Base-by-base conservation (phyloP, 2,113 vertebrate species). In the Addax nasomaculatus region DNA sequence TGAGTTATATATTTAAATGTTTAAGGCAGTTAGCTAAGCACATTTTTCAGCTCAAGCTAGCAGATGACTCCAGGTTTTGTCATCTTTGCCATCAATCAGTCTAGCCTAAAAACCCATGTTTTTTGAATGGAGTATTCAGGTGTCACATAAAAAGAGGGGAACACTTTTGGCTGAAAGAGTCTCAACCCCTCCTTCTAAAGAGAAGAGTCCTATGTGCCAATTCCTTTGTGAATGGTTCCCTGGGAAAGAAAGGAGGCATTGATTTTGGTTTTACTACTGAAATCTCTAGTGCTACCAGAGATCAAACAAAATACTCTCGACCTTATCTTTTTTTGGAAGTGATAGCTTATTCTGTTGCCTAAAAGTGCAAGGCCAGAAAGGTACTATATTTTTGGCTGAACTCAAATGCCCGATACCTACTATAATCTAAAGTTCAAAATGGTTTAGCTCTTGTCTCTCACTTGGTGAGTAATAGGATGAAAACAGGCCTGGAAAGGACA, bases 401-500 rank as follows among this genome's bases (percentile, higher is more conserved):
- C 70, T 93, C 12, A 49, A 64, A 98, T 96, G 76, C 96, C 29
- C 30, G 86, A 96, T 70, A 90, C 95, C 80, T 94, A 85, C 95
- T 96, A 93, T 92, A 98, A 84, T 36, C 57, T 97, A 92, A 10
- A 86, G 90, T 94, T 98, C 96, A 97, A 96, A 96, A 97, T 70
- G 76, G 67, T 93, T 90, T 87, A 67, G 64, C n/a, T 90, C 88
- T 97, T 97, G 93, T 96, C 58, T 97, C 51, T 89, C 93, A 86
- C 89, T 98, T 79, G 89, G 91, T n/a, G 39, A 96, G 89, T 98
- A 98, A 98, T 94, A 97, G 10, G 60, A 95, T 96, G 93, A 97
- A 97, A 98, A 86, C 78, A 93, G 95, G 86, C 84, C 97, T 96
- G 97, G 94, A 98, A 98, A 97, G 98, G 97, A 98, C 97, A 98